Conservation (phyloP, 2,797 vertebrate genomes). For the Enteromius unitaeniatus region DNA sequence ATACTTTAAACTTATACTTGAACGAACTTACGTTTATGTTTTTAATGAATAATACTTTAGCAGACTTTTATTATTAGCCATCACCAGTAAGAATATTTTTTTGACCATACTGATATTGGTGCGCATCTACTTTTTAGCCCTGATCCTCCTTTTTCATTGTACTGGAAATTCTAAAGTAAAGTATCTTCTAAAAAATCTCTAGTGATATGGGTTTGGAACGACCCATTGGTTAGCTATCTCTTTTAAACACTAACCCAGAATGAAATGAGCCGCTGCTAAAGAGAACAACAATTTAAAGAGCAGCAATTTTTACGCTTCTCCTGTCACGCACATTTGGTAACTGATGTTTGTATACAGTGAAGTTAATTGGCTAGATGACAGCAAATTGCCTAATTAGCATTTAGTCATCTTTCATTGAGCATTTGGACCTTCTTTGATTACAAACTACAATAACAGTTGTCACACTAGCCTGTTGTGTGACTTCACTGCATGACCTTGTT, state of each 20-base stretch:
- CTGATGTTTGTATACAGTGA: constrained; percentile 42
- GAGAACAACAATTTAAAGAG: constrained; percentile 40
- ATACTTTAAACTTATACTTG: no score
- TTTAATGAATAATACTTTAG: not conserved
- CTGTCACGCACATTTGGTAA: constrained; percentile 36
- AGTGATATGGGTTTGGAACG: not conserved
- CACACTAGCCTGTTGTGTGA: constrained; percentile 12
- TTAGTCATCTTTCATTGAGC: constrained; percentile 44
- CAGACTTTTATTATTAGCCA: not conserved
- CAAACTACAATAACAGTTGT: constrained; percentile 41
- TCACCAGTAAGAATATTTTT: not conserved
- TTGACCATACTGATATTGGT: not conserved
- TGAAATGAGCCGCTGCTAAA: constrained; percentile 33
- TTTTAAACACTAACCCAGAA: constrained; percentile 21
- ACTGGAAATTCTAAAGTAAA: not conserved
- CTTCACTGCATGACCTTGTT: constrained; percentile 36
- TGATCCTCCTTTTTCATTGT: not conserved
- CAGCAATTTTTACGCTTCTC: constrained; percentile 9
- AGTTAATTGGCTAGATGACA: constrained; percentile 62
- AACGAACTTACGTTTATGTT: not conserved
- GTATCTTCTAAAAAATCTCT: not conserved
- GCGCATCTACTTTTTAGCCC: not conserved
- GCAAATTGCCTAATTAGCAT: constrained; percentile 51
- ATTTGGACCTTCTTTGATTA: constrained; percentile 37
- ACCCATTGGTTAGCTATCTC: not conserved